Percentiles rank a stretch among this genome's conserved stretches.
Conservation (phyloP, 2,888 invertebrate genomes). For the Phaonia tiefii region DNA sequence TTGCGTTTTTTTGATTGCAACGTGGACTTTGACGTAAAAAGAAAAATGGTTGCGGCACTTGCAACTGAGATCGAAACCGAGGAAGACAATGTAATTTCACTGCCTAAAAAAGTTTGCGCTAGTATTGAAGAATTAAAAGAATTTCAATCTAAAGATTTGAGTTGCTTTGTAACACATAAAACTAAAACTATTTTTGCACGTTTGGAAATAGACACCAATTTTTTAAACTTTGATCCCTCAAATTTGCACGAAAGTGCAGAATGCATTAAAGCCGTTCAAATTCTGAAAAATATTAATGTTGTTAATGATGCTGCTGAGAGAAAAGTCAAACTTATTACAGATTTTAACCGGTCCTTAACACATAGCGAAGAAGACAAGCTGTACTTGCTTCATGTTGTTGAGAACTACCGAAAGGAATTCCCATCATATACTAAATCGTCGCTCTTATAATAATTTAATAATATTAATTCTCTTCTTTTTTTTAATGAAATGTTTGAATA, state of each 20-base stretch:
- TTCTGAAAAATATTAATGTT: no score
- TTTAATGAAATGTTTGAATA: no score
- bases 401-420: no score
- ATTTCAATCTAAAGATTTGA: slow-evolving; percentile 37
- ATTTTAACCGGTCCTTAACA: no score
- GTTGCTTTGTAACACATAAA: no score
- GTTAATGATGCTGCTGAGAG: no score
- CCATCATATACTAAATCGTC: no score
- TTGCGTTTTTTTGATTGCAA: slow-evolving; percentile 20
- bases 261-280: slow-evolving; percentile 39
- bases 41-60: background rate
- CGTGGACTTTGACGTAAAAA: slow-evolving; percentile 4
- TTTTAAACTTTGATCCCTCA: slow-evolving; percentile 3
- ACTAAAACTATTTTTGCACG: slow-evolving; percentile 24
- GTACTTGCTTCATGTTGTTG: no score
- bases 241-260: slow-evolving; percentile 28
- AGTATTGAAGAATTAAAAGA: slow-evolving; percentile 36
- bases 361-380: no score
- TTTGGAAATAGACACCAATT: no score
- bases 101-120: slow-evolving; percentile 46
- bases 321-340: slow-evolving; percentile 38
- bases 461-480: no score
- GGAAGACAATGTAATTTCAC: slow-evolving; percentile 37
- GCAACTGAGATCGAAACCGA: slow-evolving; percentile 12
- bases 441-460: slow-evolving; percentile 18